These are phyloP conservation scores for Desoria tigrina DNA, from an alignment of 2,888 invertebrate genomes.

Conservation along the genomic window DNA sequence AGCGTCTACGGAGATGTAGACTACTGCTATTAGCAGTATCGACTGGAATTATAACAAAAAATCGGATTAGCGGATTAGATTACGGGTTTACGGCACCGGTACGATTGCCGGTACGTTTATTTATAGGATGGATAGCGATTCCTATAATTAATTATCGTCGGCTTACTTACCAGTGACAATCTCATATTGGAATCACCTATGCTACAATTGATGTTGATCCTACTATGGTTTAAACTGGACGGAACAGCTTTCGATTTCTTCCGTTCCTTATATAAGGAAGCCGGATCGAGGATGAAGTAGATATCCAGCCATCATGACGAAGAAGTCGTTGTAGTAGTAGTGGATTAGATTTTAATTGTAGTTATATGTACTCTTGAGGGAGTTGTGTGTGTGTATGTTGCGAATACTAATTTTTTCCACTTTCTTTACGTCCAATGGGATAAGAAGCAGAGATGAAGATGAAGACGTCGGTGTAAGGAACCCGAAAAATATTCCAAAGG, in stretches of 20 bases:
- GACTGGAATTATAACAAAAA: slow-evolving; percentile 42
- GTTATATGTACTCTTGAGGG: background rate
- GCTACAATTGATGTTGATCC: slow-evolving; percentile 23
- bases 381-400: slow-evolving; percentile 10
- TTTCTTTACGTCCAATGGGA: background rate
- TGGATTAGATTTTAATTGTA: slow-evolving; percentile 9
- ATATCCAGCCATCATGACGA: slow-evolving; percentile 3
- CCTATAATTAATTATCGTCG: background rate
- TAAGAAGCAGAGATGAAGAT: background rate
- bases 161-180: slow-evolving; percentile 38
- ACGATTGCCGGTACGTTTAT: slow-evolving; percentile 5
- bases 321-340: no score
- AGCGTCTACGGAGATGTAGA: slow-evolving; percentile 50
- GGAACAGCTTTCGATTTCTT: slow-evolving; percentile 52
- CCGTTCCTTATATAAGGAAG: slow-evolving; percentile 49
- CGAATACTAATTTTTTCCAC: slow-evolving; percentile 6
- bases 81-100: no score
- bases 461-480: background rate
- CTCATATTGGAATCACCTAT: slow-evolving; percentile 29
- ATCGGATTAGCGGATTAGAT: no score
- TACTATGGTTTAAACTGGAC: slow-evolving; percentile 44
- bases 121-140: background rate
- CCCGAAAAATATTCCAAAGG: slow-evolving; percentile 12
- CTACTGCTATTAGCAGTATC: slow-evolving; percentile 50
- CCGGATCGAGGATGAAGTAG: slow-evolving; percentile 33